These are phyloP conservation scores for Pseudochirops cupreus DNA, from an alignment of 2,797 vertebrate species.

Conservation along the genomic window DNA sequence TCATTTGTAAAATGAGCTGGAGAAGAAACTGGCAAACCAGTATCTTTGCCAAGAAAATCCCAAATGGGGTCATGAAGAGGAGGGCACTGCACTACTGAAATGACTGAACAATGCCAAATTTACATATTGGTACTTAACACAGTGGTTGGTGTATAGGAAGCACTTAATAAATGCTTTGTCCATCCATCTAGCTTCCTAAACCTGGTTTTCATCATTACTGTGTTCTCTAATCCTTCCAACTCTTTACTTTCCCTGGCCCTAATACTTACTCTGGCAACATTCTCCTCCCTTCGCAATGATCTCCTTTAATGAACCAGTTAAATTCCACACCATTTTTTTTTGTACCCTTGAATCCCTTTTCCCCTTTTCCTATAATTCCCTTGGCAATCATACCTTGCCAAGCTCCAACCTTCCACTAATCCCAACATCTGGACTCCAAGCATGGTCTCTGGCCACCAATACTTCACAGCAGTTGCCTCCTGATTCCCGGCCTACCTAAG, in stretches of 20 bases:
- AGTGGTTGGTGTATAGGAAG: neutral
- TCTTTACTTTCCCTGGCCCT: neutral
- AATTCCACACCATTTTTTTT: neutral
- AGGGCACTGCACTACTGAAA: no score
- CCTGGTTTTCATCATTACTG: neutral
- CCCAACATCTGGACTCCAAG: neutral
- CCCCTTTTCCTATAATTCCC: neutral
- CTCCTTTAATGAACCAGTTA: neutral
- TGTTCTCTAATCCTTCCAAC: neutral
- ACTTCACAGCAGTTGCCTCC: neutral
- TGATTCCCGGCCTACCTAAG: neutral
- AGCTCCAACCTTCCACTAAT: neutral
- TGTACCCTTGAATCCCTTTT: neutral
- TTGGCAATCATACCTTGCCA: no score
- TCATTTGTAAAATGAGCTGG: no score
- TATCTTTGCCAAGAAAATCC: no score
- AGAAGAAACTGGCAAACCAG: no score
- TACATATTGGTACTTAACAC: no score
- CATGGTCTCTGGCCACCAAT: neutral
- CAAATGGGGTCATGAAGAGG: no score
- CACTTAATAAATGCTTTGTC: neutral
- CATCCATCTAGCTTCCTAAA: neutral
- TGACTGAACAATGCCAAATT: no score
- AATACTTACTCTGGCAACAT: neutral
- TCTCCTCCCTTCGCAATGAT: neutral